A percentile compares a stretch with the other conserved stretches of the same genome.
These are phyloP conservation scores for Ethmia dodecea DNA, from an alignment of 2,888 invertebrate genomes.

Conservation along the genomic window DNA sequence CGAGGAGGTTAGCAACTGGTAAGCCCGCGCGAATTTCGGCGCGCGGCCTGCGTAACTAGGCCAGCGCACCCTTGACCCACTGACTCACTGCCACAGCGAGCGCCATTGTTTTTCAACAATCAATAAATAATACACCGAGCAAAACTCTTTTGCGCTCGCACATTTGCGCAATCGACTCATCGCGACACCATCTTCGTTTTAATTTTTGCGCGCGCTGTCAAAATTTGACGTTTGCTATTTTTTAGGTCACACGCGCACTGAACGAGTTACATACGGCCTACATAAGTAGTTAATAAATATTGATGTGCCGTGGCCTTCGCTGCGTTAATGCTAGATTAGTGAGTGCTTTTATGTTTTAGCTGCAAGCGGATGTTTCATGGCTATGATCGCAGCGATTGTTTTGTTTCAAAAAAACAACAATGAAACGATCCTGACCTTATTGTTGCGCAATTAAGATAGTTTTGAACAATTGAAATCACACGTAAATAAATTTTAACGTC, in stretches of 20 bases:
- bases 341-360: constrained; percentile 24
- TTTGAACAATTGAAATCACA: constrained; percentile 45
- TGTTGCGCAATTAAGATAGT: constrained; percentile 49
- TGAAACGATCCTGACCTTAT: constrained; percentile 60
- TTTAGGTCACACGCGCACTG: constrained; percentile 34
- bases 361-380: constrained; percentile 10
- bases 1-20: constrained; percentile 63
- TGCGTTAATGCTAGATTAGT: constrained; percentile 37
- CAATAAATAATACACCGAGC: constrained; percentile 72
- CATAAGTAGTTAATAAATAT: constrained; percentile 42
- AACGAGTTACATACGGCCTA: constrained; percentile 28
- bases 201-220: constrained; percentile 44
- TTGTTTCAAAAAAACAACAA: constrained; percentile 33
- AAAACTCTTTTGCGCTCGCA: constrained; percentile 56
- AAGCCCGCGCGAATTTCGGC: constrained; percentile 72
- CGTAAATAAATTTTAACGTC: too few species aligned
- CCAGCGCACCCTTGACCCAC: constrained; percentile 71
- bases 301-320: constrained; percentile 47
- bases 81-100: constrained; percentile 71
- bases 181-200: constrained; percentile 41
- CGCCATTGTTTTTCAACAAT: constrained; percentile 76
- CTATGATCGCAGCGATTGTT: constrained; percentile 11
- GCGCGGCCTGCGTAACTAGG: constrained; percentile 68
- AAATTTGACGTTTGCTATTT: constrained; percentile 33
- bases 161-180: constrained; percentile 62